Conservation (phyloP, 1,140 invertebrate species). For the Rhyacophila brunnea region DNA sequence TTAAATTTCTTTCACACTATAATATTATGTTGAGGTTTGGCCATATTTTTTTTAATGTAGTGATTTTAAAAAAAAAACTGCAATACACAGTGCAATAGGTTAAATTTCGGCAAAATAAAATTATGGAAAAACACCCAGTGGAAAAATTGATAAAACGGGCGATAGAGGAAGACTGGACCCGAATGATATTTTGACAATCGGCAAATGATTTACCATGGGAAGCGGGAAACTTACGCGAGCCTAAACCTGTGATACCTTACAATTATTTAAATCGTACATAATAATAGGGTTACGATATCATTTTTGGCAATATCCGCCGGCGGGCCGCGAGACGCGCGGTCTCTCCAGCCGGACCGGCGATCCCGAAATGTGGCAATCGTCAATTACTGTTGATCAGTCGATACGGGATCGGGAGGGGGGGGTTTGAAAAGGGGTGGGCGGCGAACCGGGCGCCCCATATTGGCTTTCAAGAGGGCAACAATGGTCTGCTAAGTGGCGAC, state of each 20-base stretch:
- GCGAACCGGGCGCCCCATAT: conserved; percentile 17
- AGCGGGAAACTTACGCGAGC: background rate
- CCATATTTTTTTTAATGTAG: too few relatives aligned
- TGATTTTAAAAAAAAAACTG: too few relatives aligned
- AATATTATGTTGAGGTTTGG: too few relatives aligned
- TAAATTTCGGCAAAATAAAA: too few relatives aligned
- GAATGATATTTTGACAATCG: background rate
- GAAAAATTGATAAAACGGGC: background rate
- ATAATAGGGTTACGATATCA: background rate
- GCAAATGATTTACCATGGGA: background rate
- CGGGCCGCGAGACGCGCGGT: background rate
- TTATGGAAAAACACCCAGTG: too few relatives aligned
- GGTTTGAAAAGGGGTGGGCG: conserved; percentile 11
- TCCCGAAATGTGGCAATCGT: background rate
- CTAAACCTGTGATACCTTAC: too few relatives aligned
- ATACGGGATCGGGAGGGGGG: conserved; percentile 1
- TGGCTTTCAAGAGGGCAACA: conserved; percentile 27
- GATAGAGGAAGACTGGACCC: background rate
- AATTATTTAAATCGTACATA: too few relatives aligned
- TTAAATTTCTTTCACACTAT: too few relatives aligned
- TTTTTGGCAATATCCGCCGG: background rate
- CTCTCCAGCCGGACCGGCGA: background rate
- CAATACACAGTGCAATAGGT: too few relatives aligned
- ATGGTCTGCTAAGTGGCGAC: conserved; percentile 37
- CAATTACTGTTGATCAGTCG: background rate